These are phyloP conservation scores for Augiades crinisus DNA, from an alignment of 2,888 invertebrate genomes.

Conservation along the genomic window DNA sequence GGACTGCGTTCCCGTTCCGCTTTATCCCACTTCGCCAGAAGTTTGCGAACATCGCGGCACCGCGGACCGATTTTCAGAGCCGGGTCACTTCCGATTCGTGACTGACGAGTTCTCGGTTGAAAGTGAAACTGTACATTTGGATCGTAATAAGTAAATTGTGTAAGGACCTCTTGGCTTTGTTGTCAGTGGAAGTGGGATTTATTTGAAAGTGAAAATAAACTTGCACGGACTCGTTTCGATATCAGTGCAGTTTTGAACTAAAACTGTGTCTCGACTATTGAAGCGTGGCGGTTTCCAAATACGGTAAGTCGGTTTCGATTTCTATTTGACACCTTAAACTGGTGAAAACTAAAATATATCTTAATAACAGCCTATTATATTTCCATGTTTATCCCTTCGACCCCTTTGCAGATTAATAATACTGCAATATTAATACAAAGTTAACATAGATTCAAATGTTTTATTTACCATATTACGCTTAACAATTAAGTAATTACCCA, in stretches of 20 bases:
- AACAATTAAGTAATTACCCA: too few species aligned
- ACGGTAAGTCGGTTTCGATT: slow-evolving; percentile 53
- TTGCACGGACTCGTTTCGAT: slow-evolving; percentile 63
- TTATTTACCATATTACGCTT: too few species aligned
- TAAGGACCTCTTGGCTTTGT: slow-evolving; percentile 48
- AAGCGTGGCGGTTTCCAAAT: slow-evolving; percentile 48
- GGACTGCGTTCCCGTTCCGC: slow-evolving; percentile 41
- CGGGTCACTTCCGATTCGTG: slow-evolving; percentile 55
- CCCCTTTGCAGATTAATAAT: too few species aligned
- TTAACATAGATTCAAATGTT: too few species aligned
- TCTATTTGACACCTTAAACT: not conserved
- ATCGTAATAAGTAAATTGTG: slow-evolving; percentile 62
- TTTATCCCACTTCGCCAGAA: slow-evolving; percentile 54
- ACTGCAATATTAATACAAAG: too few species aligned
- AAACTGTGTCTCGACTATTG: slow-evolving; percentile 77
- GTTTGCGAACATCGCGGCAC: slow-evolving; percentile 64
- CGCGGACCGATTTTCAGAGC: slow-evolving; percentile 47
- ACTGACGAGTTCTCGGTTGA: slow-evolving; percentile 58
- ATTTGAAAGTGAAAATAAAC: slow-evolving; percentile 53
- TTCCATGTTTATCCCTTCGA: too few species aligned
- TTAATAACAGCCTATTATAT: too few species aligned
- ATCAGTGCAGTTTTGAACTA: slow-evolving; percentile 70
- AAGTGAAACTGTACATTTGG: slow-evolving; percentile 66
- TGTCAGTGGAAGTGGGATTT: slow-evolving; percentile 54
- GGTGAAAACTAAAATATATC: not conserved